These are phyloP conservation scores for Galemys pyrenaicus DNA, from an alignment of 2,113 vertebrate species.

Conservation along the genomic window DNA sequence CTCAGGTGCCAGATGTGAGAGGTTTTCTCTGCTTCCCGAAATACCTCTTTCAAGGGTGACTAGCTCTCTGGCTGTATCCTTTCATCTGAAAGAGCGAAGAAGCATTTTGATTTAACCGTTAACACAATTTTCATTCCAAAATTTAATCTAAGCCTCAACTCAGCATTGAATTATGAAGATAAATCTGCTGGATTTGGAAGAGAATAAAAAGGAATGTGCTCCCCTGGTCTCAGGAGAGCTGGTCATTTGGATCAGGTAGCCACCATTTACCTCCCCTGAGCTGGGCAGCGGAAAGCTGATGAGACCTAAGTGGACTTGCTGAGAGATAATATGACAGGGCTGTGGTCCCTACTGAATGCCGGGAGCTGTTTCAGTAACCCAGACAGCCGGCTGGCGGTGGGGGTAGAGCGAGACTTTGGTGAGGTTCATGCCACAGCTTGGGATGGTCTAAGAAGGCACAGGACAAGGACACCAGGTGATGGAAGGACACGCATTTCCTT, in stretches of 20 bases:
- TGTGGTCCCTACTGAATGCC: neutral
- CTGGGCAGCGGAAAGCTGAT: neutral
- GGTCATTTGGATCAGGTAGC: no score
- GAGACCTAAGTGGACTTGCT: neutral
- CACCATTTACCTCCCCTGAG: neutral
- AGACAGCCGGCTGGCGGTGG: neutral
- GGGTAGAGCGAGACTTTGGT: neutral
- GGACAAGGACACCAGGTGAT: neutral
- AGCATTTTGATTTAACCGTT: neutral
- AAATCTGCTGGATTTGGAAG: neutral
- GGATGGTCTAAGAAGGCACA: neutral
- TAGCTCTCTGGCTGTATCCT: neutral
- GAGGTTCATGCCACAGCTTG: neutral
- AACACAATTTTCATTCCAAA: slow-evolving; percentile 27
- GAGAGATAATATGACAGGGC: neutral
- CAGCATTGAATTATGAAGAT: neutral
- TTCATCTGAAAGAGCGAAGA: neutral
- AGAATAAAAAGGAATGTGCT: neutral
- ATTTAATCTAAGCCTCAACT: neutral
- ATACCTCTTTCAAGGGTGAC: neutral
- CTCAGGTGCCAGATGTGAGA: neutral
- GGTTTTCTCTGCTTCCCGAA: neutral
- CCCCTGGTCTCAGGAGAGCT: neutral
- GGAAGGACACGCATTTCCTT: neutral
- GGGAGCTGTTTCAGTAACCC: neutral